phyloP scores from a whole-genome alignment of 2,888 invertebrate species.

The Seira sanloemensis region DNA sequence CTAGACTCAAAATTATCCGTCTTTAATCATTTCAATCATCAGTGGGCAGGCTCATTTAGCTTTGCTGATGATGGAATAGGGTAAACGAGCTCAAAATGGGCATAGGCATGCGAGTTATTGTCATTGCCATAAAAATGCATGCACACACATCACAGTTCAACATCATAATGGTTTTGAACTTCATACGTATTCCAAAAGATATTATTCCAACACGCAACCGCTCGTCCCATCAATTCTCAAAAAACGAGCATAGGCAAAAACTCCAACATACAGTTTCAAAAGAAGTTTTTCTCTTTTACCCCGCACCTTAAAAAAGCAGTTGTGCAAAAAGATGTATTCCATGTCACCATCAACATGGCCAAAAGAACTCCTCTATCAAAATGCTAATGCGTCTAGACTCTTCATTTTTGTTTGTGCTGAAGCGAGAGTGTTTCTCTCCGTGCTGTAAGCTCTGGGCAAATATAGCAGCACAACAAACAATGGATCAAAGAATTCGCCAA shows the following conservation, averaged over 20 bases:
- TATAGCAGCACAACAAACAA: constrained; percentile 8
- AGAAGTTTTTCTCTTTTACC: neutral
- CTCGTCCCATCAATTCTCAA: neutral
- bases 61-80: neutral
- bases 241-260: neutral
- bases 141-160: constrained; percentile 7
- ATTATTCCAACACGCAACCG: constrained; percentile 11
- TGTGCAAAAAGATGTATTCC: neutral
- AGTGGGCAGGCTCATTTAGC: too few relatives aligned
- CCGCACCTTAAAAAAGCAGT: neutral
- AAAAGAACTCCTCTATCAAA: neutral
- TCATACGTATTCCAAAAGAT: neutral
- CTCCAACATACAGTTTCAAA: neutral
- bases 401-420: constrained; percentile 17
- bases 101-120: constrained; percentile 5
- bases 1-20: too few relatives aligned
- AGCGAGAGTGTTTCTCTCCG: constrained; percentile 20
- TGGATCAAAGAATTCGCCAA: constrained; percentile 3
- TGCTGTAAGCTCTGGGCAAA: neutral
- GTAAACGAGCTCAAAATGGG: neutral
- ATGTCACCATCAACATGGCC: too few relatives aligned
- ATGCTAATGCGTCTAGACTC: constrained; percentile 20
- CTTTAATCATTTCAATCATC: too few relatives aligned
- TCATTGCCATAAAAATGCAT: neutral
- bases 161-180: constrained; percentile 13